Base-by-base conservation (phyloP, 2,113 vertebrate genomes). In the Ia io region DNA sequence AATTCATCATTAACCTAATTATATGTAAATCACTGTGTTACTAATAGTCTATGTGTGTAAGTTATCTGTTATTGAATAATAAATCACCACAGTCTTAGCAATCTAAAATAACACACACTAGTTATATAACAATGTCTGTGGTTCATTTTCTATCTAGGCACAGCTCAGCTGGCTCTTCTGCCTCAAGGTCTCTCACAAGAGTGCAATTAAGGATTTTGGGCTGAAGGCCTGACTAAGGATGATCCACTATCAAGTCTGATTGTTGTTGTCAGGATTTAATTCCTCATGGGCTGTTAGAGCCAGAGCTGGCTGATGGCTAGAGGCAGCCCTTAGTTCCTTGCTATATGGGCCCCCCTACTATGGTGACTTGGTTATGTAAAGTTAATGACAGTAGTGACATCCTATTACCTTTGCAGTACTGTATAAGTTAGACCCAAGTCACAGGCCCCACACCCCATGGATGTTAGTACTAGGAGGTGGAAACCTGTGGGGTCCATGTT, bases 261-360 rank as follows among this genome's bases (percentile, higher is more conserved):
- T 35, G 6, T 1, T 89, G 7, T 10, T 59, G 3, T 28, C 28
- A 49, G 32, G 16, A 30, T 3, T 78, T 61, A 63, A 2, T 44
- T 90, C 13, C 6, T 63, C 3, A 16, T 10, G 16, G 12, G 10
- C 32, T 51, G 0, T 47, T 74, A 76, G 51, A 42, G 3, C 8
- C 2, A 47, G 14, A 32, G 10, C 6, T 53, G 42, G 1, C 8
- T 77, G 6, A 18, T n/a, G 23, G 10, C 32, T 32, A 37, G 40
- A n/a, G 20, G 14, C 23, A 71, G 18, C 1, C 10, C 25, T 35
- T 25, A 61, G 5, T 73, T 84, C 16, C 35, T 63, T 49, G 3
- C 28, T 47, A 53, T 7, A 1, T 56, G 1, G 14, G 8, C 9
- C 12, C 40, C 10, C 6, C 8, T 6, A 25, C 13, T 12, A n/a